Conservation (phyloP, 2,888 invertebrate genomes). For the Tipula confusa region DNA sequence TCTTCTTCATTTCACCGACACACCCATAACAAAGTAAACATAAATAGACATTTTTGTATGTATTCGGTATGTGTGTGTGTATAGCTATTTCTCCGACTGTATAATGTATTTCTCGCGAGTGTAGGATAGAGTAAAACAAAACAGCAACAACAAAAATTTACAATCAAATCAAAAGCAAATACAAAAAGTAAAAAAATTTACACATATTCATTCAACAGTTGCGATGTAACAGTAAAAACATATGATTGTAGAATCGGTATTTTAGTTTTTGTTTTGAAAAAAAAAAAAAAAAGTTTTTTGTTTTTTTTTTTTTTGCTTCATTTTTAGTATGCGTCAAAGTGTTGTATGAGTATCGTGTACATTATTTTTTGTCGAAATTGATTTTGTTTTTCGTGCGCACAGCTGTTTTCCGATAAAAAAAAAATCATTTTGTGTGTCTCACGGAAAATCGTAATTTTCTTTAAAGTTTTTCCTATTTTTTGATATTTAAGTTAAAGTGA, state of each 20-base stretch:
- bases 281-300: background rate
- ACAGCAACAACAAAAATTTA: conserved; percentile 4
- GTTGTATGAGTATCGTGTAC: conserved; percentile 26
- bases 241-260: conserved; percentile 25
- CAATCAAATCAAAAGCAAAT: conserved; percentile 21
- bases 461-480: too few relatives aligned
- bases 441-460: background rate
- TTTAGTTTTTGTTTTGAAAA: conserved; percentile 29
- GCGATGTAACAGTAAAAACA: conserved; percentile 30
- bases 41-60: too few relatives aligned
- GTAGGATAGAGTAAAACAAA: conserved; percentile 1
- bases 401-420: background rate
- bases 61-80: too few relatives aligned
- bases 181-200: background rate
- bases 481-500: background rate
- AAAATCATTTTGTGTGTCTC: background rate
- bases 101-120: background rate
- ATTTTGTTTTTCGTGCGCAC: background rate
- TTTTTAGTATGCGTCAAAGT: conserved; percentile 29
- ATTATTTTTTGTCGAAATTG: background rate
- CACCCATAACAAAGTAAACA: conserved; percentile 13
- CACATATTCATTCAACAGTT: conserved; percentile 30
- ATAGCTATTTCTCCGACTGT: background rate
- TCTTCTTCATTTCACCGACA: conserved; percentile 27
- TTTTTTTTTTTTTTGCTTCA: conserved; percentile 3